Evolutionary conservation across 1,140 invertebrate species (phyloP), one percentile per base, ranked within the genome.

Genomic region (Halictus rubicundus): DNA sequence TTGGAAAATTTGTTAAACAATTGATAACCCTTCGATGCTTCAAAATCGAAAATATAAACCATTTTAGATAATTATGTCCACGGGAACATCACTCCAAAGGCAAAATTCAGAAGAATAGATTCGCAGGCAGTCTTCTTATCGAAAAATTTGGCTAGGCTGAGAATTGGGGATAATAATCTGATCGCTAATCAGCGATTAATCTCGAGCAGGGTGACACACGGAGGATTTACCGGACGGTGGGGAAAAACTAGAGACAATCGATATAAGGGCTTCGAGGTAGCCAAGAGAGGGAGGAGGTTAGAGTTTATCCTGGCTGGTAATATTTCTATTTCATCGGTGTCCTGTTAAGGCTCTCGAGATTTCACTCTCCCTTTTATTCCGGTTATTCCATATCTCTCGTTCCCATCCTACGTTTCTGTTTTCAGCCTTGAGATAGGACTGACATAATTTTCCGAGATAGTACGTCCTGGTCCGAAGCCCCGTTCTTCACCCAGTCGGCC

Each of bases 391-490:
- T 89, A 88, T 89, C 87, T 87, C 72, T 70, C 80, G 60, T 60
- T 80, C 64, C 76, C 82, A 85, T 87, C 84, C 86, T 85, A 46
- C 85, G 82, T 81, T 86, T 87, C 83, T 88, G 77, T 81, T 89
- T 90, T 80, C 77, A 86, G 68, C 78, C 82, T n/a, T 84, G 52
- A 88, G 88, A 88, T 90, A 90, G 85, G 83, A 64, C 86, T 87
- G 88, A 90, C 87, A 90, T 90, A 89, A 90, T 90, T 90, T 90
- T 90, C 86, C 88, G 78, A 90, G 89, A 90, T 90, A 89, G 84
- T 86, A 60, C 80, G 42, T 59, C 78, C 65, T 37, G 66, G 16
- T 59, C 21, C 61, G 32, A 46, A 49, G 21, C 25, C 37, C 49
- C 60, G 21, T 42, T 54, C 5, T 49, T 46, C 42, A 46, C 27